phyloP scores from a whole-genome alignment of 1,140 invertebrate species.

The Microplitis demolitor region DNA sequence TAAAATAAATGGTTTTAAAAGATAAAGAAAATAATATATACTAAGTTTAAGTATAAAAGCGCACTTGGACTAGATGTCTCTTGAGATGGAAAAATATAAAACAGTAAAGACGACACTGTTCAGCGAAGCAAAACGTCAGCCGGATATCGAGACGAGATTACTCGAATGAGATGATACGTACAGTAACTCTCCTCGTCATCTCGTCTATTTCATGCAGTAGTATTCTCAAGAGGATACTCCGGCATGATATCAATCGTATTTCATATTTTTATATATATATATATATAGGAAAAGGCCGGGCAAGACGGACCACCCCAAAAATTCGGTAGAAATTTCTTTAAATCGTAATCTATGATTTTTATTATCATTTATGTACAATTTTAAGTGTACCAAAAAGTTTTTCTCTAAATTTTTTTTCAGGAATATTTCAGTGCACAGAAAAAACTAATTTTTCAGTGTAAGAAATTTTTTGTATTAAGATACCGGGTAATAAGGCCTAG shows the following conservation, averaged over 20 bases:
- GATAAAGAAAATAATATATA: neutral
- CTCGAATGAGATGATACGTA: conserved; percentile 19
- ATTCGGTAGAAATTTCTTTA: too few relatives aligned
- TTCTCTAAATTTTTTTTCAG: too few relatives aligned
- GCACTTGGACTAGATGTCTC: neutral
- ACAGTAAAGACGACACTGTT: conserved; percentile 16
- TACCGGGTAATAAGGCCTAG: too few relatives aligned
- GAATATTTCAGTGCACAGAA: too few relatives aligned
- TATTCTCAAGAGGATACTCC: conserved; percentile 9
- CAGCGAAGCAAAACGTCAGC: conserved; percentile 27
- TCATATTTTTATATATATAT: neutral
- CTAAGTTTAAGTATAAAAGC: conserved; percentile 9
- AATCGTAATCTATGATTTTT: too few relatives aligned
- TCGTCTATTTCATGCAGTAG: neutral
- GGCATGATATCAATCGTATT: neutral
- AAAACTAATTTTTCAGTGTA: too few relatives aligned
- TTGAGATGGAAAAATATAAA: conserved; percentile 21
- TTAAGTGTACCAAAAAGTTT: too few relatives aligned
- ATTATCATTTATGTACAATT: too few relatives aligned
- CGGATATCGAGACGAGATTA: conserved; percentile 27
- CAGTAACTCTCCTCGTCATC: neutral
- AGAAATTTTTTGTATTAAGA: too few relatives aligned
- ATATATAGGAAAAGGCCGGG: neutral
- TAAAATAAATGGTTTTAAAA: too few relatives aligned
- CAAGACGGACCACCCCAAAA: too few relatives aligned